Base-by-base conservation (phyloP, 1,140 invertebrate genomes). In the Pogonomyrmex californicus region DNA sequence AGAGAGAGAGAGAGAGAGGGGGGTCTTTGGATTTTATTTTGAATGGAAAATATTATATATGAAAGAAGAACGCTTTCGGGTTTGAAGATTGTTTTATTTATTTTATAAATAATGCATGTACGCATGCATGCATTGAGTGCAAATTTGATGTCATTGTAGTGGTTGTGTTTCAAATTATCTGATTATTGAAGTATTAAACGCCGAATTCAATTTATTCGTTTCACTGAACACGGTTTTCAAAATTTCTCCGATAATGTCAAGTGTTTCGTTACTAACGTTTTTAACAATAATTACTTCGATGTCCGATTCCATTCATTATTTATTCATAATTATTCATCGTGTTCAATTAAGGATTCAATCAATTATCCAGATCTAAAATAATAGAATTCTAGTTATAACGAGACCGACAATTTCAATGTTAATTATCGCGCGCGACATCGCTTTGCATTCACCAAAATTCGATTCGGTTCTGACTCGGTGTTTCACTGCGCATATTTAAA, bases 321-420 rank as follows among this genome's bases (percentile, higher is more conserved):
- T 47, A 75, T 77, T 89, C 68, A 75, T 88, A 68, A 60, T 86
- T 86, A 88, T 89, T 60, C 82, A 51, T 56, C 33, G 44, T 51
- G 33, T 56, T 70, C 87, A 86, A 90, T 90, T 90, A 86, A 82
- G 49, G 70, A 30, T 75, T 60, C 51, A 65, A 87, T 85, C 54
- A 71, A 86, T 88, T 54, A 62, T 62, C 30, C 60, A 68, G 79
- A 51, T 85, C 17, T 47, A 58, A 65, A 77, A 85, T 78, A 83
- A 83, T 83, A 60, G 41, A 82, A 73, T 73, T 83, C 68, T 75
- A 62, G 85, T 62, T 7, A 51, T 73, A 70, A 82, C 44, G 77
- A 82, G 41, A 51, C 10, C 54, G 56, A 62, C 12, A 73, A 75
- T 83, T 41, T 0, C 58, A 33, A 82, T 83, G 79, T 83, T 83